Base-by-base conservation (phyloP, 2,797 vertebrate genomes). In the Nyctalus aviator region DNA sequence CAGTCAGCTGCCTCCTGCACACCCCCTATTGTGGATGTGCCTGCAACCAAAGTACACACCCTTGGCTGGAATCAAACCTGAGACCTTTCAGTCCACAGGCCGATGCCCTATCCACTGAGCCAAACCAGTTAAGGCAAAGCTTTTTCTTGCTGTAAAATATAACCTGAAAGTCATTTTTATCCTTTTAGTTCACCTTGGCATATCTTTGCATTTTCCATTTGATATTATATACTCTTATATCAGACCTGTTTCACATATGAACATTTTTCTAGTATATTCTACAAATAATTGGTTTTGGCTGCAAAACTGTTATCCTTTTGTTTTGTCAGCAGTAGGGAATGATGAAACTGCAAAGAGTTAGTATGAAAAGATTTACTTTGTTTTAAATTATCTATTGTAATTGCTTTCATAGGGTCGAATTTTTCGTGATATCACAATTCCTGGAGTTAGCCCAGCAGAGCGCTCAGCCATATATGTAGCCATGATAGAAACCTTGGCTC, bases 401-500 rank as follows among this genome's bases (percentile, higher is more conserved):
- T 66, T 12, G 0, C 79, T 4, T 96, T 82, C 89, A 37, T 90
- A 99, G 99, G 99, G 99, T 0, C 99, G 99, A 32, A 98, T 99
- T 96, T 99, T 99, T 95, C 98, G 98, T 95, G 98, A 99, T 95
- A n/a, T 98, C 11, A 97, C 98, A 0, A 95, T 99, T 59, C 98
- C 99, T 76, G 99, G 98, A 86, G 95, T 99, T 84, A 98, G 98
- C 89, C 97, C 98, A 59, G 98, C 98, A 20, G 99, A 99, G 95
- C 98, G 99, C 83, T 97, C 98, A 5, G 99, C 99, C 91, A 94
- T 99, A 3, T 99, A 99, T 86, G 98, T 99, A 86, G 98, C 99
- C 44, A 97, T 99, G 41, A 96, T 98, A 46, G 99, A 99, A 98
- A 98, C 98, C 0, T 79, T 99, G 97, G 99, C 99, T 69, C 98